Percentiles rank a stretch among this genome's conserved stretches.
phyloP scores from a whole-genome alignment of 2,797 vertebrate species.

The Microcaecilia unicolor region DNA sequence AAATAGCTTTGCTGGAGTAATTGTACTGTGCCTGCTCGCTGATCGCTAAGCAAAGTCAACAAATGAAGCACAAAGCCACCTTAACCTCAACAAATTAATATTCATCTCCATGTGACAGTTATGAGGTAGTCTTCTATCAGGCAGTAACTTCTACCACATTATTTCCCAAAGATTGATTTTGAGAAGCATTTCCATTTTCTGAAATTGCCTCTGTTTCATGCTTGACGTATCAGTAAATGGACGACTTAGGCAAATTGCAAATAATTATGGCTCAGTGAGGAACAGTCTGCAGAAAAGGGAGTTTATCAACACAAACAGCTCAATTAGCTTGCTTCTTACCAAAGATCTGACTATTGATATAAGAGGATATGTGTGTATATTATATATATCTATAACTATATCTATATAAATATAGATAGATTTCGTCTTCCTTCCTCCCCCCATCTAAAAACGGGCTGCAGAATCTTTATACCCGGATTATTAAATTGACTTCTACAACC shows the following conservation, averaged over 20 bases:
- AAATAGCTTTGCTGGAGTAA: constrained; percentile 61
- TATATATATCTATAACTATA: too few species aligned
- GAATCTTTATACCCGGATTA: too few species aligned
- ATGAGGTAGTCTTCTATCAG: constrained; percentile 78
- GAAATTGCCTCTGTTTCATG: constrained; percentile 99
- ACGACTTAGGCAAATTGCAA: constrained; percentile 99
- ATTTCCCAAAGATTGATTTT: constrained; percentile 81
- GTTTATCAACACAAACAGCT: constrained; percentile 94
- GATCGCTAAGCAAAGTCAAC: constrained; percentile 70
- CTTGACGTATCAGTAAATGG: constrained; percentile 99
- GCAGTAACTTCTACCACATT: constrained; percentile 80
- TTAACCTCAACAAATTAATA: constrained; percentile 77
- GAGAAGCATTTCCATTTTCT: constrained; percentile 94
- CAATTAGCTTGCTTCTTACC: constrained; percentile 90
- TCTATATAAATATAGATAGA: too few species aligned
- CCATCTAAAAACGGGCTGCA: too few species aligned
- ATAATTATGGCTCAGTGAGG: constrained; percentile 97
- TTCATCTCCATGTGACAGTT: constrained; percentile 77
- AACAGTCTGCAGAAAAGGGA: constrained; percentile 77
- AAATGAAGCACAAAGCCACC: constrained; percentile 72
- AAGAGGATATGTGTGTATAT: constrained; percentile 36
- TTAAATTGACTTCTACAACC: too few species aligned
- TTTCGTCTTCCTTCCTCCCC: too few species aligned
- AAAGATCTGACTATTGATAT: constrained; percentile 78
- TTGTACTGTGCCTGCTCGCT: constrained; percentile 63